Evolutionary conservation across 2,113 vertebrate genomes (phyloP).

Genomic region (Psilopogon haemacephalus): DNA sequence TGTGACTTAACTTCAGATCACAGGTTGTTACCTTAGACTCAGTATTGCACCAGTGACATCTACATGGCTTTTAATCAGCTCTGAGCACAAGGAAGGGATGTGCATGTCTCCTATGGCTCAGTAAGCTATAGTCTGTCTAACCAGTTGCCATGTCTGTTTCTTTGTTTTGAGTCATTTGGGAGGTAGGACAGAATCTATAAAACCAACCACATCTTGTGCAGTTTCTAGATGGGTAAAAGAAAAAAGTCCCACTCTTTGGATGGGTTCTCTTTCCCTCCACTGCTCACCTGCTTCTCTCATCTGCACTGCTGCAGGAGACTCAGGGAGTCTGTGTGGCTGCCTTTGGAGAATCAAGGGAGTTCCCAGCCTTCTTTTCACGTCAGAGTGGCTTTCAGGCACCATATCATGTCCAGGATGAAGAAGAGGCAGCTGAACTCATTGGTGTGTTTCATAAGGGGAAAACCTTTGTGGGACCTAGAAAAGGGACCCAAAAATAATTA

Average conservation of each 20-base stretch:
- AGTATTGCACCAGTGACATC: background rate
- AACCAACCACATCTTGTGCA: background rate
- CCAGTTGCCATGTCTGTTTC: background rate
- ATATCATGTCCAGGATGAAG: constrained; percentile 74
- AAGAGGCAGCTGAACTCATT: constrained; percentile 86
- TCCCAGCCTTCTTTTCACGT: constrained; percentile 87
- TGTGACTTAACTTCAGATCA: background rate
- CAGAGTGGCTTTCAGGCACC: constrained; percentile 85
- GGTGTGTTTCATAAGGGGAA: constrained; percentile 68
- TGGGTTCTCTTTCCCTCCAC: background rate
- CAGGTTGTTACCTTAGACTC: background rate
- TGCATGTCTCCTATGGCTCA: background rate
- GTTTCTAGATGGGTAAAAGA: background rate
- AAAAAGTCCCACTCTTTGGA: background rate
- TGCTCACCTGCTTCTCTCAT: background rate
- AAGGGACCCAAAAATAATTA: background rate
- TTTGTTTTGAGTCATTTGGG: background rate
- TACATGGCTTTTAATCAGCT: background rate
- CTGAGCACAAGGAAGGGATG: accelerated
- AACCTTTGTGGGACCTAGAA: background rate
- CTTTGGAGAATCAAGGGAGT: constrained; percentile 81
- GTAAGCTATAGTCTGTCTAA: background rate
- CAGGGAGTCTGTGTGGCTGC: constrained; percentile 89
- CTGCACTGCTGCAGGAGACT: constrained; percentile 80
- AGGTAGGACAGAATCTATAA: background rate